Base-by-base conservation (phyloP, 2,113 vertebrate species). In the Benitochromis conjunctus region DNA sequence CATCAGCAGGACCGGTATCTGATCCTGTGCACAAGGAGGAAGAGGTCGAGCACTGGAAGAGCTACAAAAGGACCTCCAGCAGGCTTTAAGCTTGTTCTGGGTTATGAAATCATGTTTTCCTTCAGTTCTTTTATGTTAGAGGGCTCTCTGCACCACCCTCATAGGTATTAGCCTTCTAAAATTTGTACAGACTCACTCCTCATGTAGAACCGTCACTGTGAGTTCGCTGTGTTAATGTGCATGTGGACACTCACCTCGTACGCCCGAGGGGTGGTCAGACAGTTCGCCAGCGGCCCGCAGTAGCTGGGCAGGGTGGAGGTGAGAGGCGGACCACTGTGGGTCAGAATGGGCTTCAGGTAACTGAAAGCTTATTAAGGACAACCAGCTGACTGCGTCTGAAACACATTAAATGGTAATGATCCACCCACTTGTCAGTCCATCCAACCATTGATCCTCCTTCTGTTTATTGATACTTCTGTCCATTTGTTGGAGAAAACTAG, bases 281-380 rank as follows among this genome's bases (percentile, higher is more conserved):
- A 99, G 29, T 94, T 97, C 1, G 99, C 99, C 41, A 99, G 88
- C 4, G 98, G 96, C n/a, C 98, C 97, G 86, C 99, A 99, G 97
- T 97, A 99, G 82, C 96, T 94, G 11, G 99, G 98, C 13, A 99
- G 96, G 1, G 98, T 99, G 91, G 98, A 96, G 58, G 97, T 98
- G 90, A 99, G 92, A 0, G 98, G 98, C 2, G 99, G 99, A 2
- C 98, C 99, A 19, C 98, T 99, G 94, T 99, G 99, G 2, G 99
- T 99, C 92, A 99, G 97, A 87, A 98, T 98, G 84, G 99, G 99
- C 92, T 99, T 99, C 88, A 99, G 95, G 89, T 99, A 99, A 93
- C 98, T 99, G 94, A 62, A 5, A 4, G 46, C 48, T 76, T 14
- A 46, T 97, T 97, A 98, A 99, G 98, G 97, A 96, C 92, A 85